Evolutionary conservation across 2,113 vertebrate genomes (phyloP), one percentile per base, ranked within the genome.

Genomic region (Microtus oregoni): DNA sequence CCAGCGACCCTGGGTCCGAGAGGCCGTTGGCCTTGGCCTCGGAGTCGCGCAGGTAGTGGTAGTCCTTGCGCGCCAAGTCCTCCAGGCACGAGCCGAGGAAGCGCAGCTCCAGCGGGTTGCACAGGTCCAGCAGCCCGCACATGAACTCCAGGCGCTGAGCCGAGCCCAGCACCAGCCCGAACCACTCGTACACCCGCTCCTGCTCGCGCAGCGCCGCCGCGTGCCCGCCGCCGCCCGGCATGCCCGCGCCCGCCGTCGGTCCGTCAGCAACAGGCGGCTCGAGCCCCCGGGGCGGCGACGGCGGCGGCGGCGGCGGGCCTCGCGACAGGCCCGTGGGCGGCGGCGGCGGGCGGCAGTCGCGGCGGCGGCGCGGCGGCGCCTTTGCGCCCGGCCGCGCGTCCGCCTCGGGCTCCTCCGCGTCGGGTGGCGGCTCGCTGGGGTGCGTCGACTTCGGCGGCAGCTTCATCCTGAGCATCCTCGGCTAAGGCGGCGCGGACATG

Each of bases 101-200:
- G 87, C 99, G 99, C 97, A 99, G 99, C 98, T 99, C 99, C 98
- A 99, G 98, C 58, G 99, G 99, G 97, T 99, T 99, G 98, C 99
- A 99, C 98, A 99, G 99, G 98, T 99, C 99, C 41, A 99, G 98
- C 89, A 99, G 98, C 85, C 99, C 99, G 98, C 99, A 99, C 98
- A 99, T 98, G 98, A 99, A 99, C 98, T 99, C 99, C 97, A 99
- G 95, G 83, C 99, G 98, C 98, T 99, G 99, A 83, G 99, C 99
- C n/a, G 99, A 99, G 95, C 99, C 99, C 92, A 99, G 98, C 79
- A 98, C 99, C 77, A 99, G 98, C 95, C 99, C 99, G 83, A 99
- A 99, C 99, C 99, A 99, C 98, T 99, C 99, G 65, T 99, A 99
- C 38, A 99, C 99, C 0, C 99, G 98, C 98, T 99, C 99, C 98